Conservation (phyloP, 2,888 invertebrate species). For the Phengaris arion region DNA sequence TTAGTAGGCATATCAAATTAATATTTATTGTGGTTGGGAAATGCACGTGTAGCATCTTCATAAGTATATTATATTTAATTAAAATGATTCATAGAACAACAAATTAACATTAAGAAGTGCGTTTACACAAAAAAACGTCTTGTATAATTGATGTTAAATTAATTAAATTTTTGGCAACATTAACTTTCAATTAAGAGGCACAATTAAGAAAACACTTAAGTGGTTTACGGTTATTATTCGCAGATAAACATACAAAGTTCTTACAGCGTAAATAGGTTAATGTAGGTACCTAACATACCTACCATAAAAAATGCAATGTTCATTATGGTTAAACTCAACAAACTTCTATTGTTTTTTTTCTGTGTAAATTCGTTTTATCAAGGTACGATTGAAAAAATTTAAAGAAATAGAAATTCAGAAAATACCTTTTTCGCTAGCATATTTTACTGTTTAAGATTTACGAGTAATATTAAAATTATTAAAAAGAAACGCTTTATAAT, state of each 20-base stretch:
- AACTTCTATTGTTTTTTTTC: not conserved
- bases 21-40: not conserved
- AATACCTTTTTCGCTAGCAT: not conserved
- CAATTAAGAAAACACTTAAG: slow-evolving; percentile 25
- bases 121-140: not conserved
- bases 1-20: not conserved
- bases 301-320: not conserved
- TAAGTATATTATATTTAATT: not conserved
- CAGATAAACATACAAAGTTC: not conserved
- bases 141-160: not conserved
- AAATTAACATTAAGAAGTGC: not conserved
- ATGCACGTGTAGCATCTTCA: not conserved
- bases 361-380: not conserved
- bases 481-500: too few species aligned
- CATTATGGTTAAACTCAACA: not conserved
- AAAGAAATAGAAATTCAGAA: not conserved
- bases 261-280: not conserved
- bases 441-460: too few species aligned
- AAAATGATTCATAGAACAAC: not conserved
- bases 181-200: not conserved
- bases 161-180: slow-evolving; percentile 14
- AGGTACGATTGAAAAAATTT: not conserved
- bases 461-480: too few species aligned
- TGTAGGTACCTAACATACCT: not conserved
- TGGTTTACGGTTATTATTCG: slow-evolving; percentile 9